Evolutionary conservation across 2,113 vertebrate genomes (phyloP).

Genomic region (Camelus dromedarius): DNA sequence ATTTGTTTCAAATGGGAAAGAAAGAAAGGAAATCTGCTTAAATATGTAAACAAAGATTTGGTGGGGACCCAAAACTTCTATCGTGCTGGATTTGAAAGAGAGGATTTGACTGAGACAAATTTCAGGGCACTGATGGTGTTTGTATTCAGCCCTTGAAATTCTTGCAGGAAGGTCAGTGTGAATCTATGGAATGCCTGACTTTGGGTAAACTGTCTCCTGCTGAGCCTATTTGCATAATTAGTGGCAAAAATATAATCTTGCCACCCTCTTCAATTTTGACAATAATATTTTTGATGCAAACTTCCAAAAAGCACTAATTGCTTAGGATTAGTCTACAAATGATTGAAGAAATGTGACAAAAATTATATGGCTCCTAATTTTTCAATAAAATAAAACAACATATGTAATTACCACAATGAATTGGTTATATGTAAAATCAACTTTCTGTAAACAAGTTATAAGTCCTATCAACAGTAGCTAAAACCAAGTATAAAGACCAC

Average conservation of each 20-base stretch:
- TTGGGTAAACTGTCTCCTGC: background rate
- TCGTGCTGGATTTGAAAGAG: conserved; percentile 26
- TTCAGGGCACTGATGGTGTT: conserved; percentile 20
- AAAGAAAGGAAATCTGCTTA: conserved; percentile 40
- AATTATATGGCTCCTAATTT: background rate
- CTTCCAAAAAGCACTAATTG: background rate
- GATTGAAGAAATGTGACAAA: background rate
- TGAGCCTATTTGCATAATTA: background rate
- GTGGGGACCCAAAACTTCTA: background rate
- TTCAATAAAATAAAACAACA: background rate
- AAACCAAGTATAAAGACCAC: background rate
- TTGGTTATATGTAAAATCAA: background rate
- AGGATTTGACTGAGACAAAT: conserved; percentile 34
- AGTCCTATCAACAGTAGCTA: background rate
- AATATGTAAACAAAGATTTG: conserved; percentile 39
- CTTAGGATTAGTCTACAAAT: background rate
- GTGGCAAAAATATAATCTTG: background rate
- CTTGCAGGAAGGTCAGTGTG: background rate
- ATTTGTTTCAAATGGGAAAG: background rate
- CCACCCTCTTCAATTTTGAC: background rate
- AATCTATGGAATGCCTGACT: conserved; percentile 14
- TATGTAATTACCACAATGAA: background rate
- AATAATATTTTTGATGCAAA: conserved; percentile 32
- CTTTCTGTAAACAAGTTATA: background rate
- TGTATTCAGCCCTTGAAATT: conserved; percentile 39